phyloP scores from a whole-genome alignment of 1,140 invertebrate genomes.

The Drosophila miranda region DNA sequence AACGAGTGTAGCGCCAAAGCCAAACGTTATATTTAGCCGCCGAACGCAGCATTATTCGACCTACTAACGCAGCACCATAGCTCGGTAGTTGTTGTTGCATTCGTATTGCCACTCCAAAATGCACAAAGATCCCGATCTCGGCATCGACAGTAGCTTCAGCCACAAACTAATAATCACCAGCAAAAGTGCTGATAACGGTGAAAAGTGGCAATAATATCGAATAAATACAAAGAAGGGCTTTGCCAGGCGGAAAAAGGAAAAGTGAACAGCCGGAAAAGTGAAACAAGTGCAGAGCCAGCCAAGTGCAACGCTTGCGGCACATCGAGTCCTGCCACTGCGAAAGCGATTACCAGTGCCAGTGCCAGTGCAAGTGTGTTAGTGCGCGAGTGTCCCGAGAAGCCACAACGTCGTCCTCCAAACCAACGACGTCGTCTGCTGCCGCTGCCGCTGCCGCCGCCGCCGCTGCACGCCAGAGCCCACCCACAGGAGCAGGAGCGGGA shows the following conservation, averaged over 20 bases:
- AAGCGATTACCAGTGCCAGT: neutral
- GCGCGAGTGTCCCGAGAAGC: slow-evolving; percentile 37
- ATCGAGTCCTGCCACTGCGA: slow-evolving; percentile 16
- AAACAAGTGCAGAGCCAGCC: slow-evolving; percentile 31
- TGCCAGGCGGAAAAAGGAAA: slow-evolving; percentile 18
- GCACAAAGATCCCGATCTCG: slow-evolving; percentile 68
- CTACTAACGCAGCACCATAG: slow-evolving; percentile 51
- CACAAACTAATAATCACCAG: slow-evolving; percentile 52
- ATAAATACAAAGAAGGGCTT: slow-evolving; percentile 24
- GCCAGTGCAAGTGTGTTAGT: slow-evolving; percentile 39
- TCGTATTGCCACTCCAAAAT: slow-evolving; percentile 55
- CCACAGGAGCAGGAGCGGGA: slow-evolving; percentile 26
- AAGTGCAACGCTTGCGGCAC: slow-evolving; percentile 14
- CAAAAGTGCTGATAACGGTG: slow-evolving; percentile 54
- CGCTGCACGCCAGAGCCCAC: slow-evolving; percentile 33
- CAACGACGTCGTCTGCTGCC: slow-evolving; percentile 68
- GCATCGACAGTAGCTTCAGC: slow-evolving; percentile 37
- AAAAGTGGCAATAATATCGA: slow-evolving; percentile 50
- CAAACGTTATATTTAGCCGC: slow-evolving; percentile 74
- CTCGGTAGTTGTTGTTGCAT: slow-evolving; percentile 53
- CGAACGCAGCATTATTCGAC: slow-evolving; percentile 50
- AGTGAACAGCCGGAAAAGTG: slow-evolving; percentile 41
- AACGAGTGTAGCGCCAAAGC: slow-evolving; percentile 71
- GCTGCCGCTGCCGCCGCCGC: slow-evolving; percentile 66
- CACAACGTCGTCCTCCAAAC: slow-evolving; percentile 78